Base-by-base conservation (phyloP, 2,888 invertebrate genomes). In the Halocaridina rubra region DNA sequence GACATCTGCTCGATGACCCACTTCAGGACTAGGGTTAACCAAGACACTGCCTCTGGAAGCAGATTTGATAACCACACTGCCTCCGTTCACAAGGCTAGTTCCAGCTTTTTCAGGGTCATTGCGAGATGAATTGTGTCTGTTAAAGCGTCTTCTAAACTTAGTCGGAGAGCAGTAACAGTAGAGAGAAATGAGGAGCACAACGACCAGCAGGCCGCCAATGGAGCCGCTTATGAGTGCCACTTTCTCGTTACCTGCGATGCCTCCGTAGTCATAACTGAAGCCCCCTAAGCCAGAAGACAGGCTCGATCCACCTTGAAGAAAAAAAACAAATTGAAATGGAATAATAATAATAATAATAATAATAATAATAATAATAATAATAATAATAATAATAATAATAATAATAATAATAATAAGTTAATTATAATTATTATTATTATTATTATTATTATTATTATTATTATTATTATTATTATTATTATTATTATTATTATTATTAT, bases 91-190 rank as follows among this genome's bases (percentile, higher is more conserved):
- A 2, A 87, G 75, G 39, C 81, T 79, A 0, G 81, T 76, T 16
- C 67, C 77, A 5, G 76, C 61, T 33, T 86, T 82, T 33, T 84
- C 86, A 0, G 71, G n/a, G 32, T 71, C 77, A 7, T 84, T 69
- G 2, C 77, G 72, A 3, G 76, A 76, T 30, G 72, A 53, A n/a
- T 78, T 84, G 7, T 81, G 84, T 8, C 80, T 16, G 69, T 80
- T 84, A 13, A 80, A 59, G 7, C 84, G 71, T 33, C 80, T 67
- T 29, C 77, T 84, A 33, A 86, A 67, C 16, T 77, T 80, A 2
- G 78, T 67, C 0, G 86, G 84, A 10, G 84, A 46, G 72, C 86
- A 86, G 78, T 81, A 87, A 69, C 87, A 87, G 77, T 87, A 87
- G 10, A 69, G 57, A 8, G 75, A 81, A 29, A 87, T 61, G 5